Base-by-base conservation (phyloP, 1,140 invertebrate genomes). In the Schmidtea mediterranea region DNA sequence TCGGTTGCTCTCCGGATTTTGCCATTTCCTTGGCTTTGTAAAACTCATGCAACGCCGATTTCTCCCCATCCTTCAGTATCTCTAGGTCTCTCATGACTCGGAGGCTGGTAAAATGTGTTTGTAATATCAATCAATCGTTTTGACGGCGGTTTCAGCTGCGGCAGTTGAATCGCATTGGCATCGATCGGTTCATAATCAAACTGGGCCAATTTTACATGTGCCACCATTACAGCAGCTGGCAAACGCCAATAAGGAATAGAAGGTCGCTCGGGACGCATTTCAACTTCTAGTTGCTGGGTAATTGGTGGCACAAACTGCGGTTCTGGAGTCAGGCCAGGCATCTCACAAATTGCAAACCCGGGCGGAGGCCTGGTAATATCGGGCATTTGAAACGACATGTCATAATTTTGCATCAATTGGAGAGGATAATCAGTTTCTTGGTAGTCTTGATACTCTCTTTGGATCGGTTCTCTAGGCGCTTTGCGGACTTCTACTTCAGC, bases 11-110 rank as follows among this genome's bases (percentile, higher is more conserved):
- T 3, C 26, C 26, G 26, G 3, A 6, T 22, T 40, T 48, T 6
- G 46, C 23, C 12, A 37, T 18, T n/a, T 48, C 23, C 15, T 48
- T 48, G 5, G 16, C 23, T 24, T 48, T 48, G 24, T 48, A 48
- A 15, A 48, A 48, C 12, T 48, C 46, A 13, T 13, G 13, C 18
- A 48, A 48, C 5, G 6, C 46, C 5, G 36, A 22, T 24, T 40
- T 37, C 23, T 48, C 46, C n/a, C 46, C 46, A 48, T 15, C 46
- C 46, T n/a, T 48, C 46, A 16, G 46, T 18, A 23, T 48, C 46
- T 13, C 46, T 37, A 9, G 46, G 46, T 13, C 46, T 18, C 10
- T 48, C 46, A 15, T 48, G 46, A 37, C 15, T 22, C 2, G 46
- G 46, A 18, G 46, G 46, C n/a, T 15, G 15, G 15, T 37, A 48